These are phyloP conservation scores for Camponotus fellah DNA, from an alignment of 2,888 invertebrate genomes.

Conservation along the genomic window DNA sequence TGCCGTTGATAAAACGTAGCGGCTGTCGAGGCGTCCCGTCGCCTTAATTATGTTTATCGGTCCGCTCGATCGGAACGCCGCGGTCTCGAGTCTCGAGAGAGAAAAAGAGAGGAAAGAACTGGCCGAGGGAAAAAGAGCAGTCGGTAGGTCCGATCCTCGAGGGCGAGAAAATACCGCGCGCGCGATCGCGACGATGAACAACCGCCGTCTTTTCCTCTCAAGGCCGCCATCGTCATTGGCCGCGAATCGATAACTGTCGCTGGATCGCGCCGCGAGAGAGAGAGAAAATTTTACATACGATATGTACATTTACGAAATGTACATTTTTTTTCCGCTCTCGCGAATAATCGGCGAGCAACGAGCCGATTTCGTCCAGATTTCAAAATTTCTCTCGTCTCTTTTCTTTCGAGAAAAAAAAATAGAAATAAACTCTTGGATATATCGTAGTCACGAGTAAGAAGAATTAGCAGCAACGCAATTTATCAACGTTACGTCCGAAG, in stretches of 20 bases:
- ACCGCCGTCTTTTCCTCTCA: conserved; percentile 69
- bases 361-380: conserved; percentile 7
- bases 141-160: conserved; percentile 63
- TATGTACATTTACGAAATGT: background rate
- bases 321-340: background rate
- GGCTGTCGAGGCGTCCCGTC: conserved; percentile 67
- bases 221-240: conserved; percentile 69
- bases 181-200: conserved; percentile 64
- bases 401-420: conserved; percentile 5
- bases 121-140: conserved; percentile 47
- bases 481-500: conserved; percentile 17
- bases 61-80: conserved; percentile 72
- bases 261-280: conserved; percentile 1
- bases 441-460: background rate
- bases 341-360: conserved; percentile 1
- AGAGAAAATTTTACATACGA: background rate
- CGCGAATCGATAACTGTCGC: conserved; percentile 51
- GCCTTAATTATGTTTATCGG: conserved; percentile 76
- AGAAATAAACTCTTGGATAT: background rate
- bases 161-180: conserved; percentile 73
- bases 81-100: conserved; percentile 51
- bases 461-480: background rate
- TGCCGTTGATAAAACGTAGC: conserved; percentile 62
- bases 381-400: background rate
- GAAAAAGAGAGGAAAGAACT: conserved; percentile 36